Conservation (phyloP, 2,113 vertebrate genomes). For the Mionectes macconnelli region DNA sequence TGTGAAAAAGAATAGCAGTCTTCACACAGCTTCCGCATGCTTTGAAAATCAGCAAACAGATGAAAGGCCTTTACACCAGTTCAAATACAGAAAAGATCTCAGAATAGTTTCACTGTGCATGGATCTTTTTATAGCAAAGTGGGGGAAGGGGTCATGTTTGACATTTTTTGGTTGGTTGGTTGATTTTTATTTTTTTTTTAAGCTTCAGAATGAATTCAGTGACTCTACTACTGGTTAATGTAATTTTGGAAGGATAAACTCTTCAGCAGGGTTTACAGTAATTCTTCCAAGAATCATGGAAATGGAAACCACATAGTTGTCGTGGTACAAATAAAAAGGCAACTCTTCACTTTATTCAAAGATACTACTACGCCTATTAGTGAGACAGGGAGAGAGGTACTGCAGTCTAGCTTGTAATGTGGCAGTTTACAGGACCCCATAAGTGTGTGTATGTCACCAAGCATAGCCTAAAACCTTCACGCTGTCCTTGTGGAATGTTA, state of each 20-base stretch:
- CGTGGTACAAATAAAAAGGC: neutral
- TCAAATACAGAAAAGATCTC: neutral
- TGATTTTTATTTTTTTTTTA: neutral
- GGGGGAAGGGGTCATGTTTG: neutral
- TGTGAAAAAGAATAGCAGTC: neutral
- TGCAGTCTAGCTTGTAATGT: neutral
- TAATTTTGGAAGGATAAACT: neutral
- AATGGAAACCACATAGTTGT: neutral
- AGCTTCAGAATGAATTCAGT: neutral
- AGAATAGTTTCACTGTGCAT: neutral
- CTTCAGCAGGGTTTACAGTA: neutral
- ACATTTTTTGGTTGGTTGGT: neutral
- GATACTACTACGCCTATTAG: neutral
- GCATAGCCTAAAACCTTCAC: neutral
- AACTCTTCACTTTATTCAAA: neutral
- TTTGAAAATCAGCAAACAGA: neutral
- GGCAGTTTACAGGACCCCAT: neutral
- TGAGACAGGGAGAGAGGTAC: neutral
- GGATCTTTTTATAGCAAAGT: neutral
- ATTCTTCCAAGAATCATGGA: neutral
- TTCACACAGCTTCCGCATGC: neutral
- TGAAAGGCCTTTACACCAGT: neutral
- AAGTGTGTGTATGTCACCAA: neutral
- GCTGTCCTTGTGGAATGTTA: neutral
- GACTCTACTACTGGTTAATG: neutral